phyloP scores from a whole-genome alignment of 2,113 vertebrate species.

The Empidonax traillii region DNA sequence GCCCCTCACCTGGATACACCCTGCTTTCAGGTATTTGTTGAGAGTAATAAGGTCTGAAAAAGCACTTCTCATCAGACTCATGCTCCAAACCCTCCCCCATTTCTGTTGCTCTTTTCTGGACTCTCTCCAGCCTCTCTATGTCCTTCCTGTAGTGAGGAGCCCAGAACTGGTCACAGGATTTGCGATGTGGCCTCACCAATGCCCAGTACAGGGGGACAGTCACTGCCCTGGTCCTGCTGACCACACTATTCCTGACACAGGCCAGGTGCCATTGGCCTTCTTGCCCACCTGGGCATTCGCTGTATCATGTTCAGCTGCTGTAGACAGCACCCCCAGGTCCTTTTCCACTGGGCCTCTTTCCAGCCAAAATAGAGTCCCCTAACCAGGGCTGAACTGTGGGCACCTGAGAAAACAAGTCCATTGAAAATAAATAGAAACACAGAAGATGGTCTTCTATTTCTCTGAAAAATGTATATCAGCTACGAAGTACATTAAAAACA shows the following conservation, averaged over 20 bases:
- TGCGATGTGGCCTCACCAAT: not conserved
- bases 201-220: not conserved
- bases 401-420: not conserved
- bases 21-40: not conserved
- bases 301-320: not conserved
- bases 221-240: not conserved
- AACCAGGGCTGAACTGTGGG: not conserved
- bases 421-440: not conserved
- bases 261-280: not conserved
- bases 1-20: not conserved
- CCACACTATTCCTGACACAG: too few species aligned
- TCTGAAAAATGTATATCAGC: not conserved
- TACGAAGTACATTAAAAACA: not conserved
- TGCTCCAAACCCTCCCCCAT: not conserved
- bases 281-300: not conserved
- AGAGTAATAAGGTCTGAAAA: not conserved
- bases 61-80: too few species aligned
- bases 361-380: not conserved
- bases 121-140: fast-evolving
- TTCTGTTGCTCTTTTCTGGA: not conserved
- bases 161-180: not conserved
- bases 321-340: not conserved
- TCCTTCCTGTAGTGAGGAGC: too few species aligned
- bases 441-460: not conserved
- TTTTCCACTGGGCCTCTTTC: not conserved